Percentiles rank a stretch among this genome's conserved stretches.
Evolutionary conservation across 2,888 invertebrate genomes (phyloP).

Genomic region (Malthinus seriepunctatus): DNA sequence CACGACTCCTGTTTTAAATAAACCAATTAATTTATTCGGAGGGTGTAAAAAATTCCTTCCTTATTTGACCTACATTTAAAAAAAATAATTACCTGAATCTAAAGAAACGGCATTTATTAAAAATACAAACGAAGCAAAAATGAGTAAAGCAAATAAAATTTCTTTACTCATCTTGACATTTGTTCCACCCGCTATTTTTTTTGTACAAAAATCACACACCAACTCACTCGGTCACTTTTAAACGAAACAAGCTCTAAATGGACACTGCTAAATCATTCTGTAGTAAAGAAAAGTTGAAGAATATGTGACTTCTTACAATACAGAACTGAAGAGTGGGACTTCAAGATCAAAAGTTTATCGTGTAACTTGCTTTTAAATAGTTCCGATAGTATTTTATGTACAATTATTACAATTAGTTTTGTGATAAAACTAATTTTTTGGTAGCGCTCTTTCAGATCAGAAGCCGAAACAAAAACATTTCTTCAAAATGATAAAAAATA

Average conservation of each 20-base stretch:
- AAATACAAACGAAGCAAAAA: constrained; percentile 48
- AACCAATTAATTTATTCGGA: too few species aligned
- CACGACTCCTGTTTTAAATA: too few species aligned
- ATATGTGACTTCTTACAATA: too few species aligned
- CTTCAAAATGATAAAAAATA: too few species aligned
- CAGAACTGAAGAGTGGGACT: constrained; percentile 15
- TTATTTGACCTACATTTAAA: too few species aligned
- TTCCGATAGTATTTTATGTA: not conserved
- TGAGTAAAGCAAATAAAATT: constrained; percentile 43
- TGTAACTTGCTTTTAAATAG: not conserved
- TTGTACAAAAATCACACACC: constrained; percentile 8
- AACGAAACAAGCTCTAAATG: constrained; percentile 29
- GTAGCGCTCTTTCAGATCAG: too few species aligned
- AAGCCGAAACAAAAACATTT: too few species aligned
- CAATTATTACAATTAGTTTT: too few species aligned
- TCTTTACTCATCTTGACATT: constrained; percentile 25
- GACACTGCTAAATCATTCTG: constrained; percentile 27
- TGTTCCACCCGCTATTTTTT: too few species aligned
- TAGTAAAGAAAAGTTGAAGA: not conserved
- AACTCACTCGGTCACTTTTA: constrained; percentile 17
- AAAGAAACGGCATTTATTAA: constrained; percentile 55
- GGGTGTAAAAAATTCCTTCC: too few species aligned
- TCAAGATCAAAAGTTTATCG: constrained; percentile 5
- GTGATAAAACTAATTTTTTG: too few species aligned
- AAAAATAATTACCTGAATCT: constrained; percentile 55